A percentile compares a stretch with the other conserved stretches of the same genome.
phyloP scores from a whole-genome alignment of 2,113 vertebrate genomes.

The Pterocles orientalis region DNA sequence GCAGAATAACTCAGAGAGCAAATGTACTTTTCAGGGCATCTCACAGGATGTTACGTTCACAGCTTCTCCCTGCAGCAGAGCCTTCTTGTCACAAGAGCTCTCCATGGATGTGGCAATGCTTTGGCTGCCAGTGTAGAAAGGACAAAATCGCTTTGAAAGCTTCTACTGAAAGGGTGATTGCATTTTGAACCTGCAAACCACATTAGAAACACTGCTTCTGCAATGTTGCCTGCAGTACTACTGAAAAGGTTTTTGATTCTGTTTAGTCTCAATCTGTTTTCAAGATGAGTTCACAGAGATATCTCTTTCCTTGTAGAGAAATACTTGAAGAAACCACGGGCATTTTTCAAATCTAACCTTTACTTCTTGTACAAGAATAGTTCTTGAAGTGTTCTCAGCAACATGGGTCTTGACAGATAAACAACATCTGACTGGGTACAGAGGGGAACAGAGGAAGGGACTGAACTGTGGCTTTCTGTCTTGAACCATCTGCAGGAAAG shows the following conservation, averaged over 20 bases:
- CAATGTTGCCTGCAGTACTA: not conserved
- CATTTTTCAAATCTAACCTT: not conserved
- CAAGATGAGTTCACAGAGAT: not conserved
- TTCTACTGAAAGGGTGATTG: not conserved
- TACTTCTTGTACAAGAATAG: not conserved
- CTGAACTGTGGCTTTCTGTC: not conserved
- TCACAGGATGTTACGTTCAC: not conserved
- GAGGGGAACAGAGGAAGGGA: not conserved
- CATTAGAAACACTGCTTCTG: not conserved
- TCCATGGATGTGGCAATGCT: not conserved
- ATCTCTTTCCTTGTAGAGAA: not conserved
- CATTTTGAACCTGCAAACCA: not conserved
- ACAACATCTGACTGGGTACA: not conserved
- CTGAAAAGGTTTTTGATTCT: not conserved
- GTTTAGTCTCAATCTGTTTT: not conserved
- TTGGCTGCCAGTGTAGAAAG: not conserved
- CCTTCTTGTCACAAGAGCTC: not conserved
- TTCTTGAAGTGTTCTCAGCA: not conserved
- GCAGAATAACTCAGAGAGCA: not conserved
- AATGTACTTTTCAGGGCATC: not conserved
- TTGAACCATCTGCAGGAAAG: not conserved
- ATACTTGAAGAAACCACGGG: not conserved
- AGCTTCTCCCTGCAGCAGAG: not conserved
- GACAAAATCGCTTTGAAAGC: not conserved
- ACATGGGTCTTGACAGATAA: not conserved